phyloP scores from a whole-genome alignment of 1,140 invertebrate genomes.

The Solenopsis invicta region DNA sequence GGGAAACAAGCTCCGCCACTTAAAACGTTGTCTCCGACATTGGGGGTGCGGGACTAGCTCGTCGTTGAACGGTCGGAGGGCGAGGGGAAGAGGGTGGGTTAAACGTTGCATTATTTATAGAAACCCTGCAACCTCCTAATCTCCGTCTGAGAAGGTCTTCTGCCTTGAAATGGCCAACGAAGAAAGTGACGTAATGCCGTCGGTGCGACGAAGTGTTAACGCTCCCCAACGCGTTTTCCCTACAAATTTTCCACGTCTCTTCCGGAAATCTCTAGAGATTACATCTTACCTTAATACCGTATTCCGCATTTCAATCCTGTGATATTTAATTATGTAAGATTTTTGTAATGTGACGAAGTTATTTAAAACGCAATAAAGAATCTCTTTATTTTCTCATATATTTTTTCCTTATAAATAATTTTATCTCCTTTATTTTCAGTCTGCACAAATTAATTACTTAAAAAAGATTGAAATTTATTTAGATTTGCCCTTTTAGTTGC shows the following conservation, averaged over 20 bases:
- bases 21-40: slow-evolving; percentile 62
- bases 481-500: background rate
- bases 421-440: background rate
- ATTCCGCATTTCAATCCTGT: slow-evolving; percentile 20
- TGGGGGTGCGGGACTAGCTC: slow-evolving; percentile 41
- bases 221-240: slow-evolving; percentile 50
- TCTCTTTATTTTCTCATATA: background rate
- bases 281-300: slow-evolving; percentile 15
- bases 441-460: background rate
- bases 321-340: slow-evolving; percentile 30
- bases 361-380: background rate
- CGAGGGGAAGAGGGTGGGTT: slow-evolving; percentile 30
- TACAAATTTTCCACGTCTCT: slow-evolving; percentile 31
- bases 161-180: slow-evolving; percentile 72
- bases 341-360: background rate
- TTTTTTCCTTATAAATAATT: background rate
- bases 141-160: slow-evolving; percentile 76
- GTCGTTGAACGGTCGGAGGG: slow-evolving; percentile 10
- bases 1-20: slow-evolving; percentile 62
- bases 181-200: slow-evolving; percentile 70
- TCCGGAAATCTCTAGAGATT: slow-evolving; percentile 26
- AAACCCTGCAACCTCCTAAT: slow-evolving; percentile 76
- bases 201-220: slow-evolving; percentile 71
- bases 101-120: slow-evolving; percentile 78
- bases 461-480: background rate